phyloP scores from a whole-genome alignment of 2,113 vertebrate genomes.

The Oophaga pumilio region DNA sequence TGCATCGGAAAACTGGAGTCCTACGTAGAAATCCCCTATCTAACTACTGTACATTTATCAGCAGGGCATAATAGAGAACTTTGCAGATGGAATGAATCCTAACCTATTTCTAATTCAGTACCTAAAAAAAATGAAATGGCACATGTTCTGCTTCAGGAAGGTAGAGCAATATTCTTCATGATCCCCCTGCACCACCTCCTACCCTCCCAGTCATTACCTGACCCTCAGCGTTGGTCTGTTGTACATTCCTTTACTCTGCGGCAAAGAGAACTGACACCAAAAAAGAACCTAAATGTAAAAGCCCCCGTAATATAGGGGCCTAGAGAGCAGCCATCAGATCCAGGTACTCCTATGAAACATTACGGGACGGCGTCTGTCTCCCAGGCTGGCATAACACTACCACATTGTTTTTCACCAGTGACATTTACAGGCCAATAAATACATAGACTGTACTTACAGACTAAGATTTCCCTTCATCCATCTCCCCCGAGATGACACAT shows the following conservation, averaged over 20 bases:
- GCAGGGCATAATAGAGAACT: not conserved
- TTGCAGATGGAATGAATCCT: not conserved
- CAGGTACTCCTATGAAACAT: conserved; percentile 3
- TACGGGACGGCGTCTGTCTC: conserved; percentile 14
- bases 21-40: no score
- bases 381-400: not conserved
- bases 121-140: not conserved
- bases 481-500: conserved; percentile 7
- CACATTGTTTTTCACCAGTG: not conserved
- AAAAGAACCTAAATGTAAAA: conserved; percentile 14
- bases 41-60: not conserved
- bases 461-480: not conserved
- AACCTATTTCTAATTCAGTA: not conserved
- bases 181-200: not conserved
- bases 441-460: not conserved
- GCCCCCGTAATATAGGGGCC: not conserved
- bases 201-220: not conserved
- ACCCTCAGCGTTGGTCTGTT: conserved; percentile 19
- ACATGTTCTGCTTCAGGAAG: not conserved
- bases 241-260: conserved; percentile 16
- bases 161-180: not conserved
- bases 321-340: not conserved
- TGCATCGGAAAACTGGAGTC: no score
- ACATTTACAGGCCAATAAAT: conserved; percentile 16
- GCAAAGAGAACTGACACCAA: not conserved